Conservation (phyloP, 1,140 invertebrate genomes). For the Zaprionus davidi region DNA sequence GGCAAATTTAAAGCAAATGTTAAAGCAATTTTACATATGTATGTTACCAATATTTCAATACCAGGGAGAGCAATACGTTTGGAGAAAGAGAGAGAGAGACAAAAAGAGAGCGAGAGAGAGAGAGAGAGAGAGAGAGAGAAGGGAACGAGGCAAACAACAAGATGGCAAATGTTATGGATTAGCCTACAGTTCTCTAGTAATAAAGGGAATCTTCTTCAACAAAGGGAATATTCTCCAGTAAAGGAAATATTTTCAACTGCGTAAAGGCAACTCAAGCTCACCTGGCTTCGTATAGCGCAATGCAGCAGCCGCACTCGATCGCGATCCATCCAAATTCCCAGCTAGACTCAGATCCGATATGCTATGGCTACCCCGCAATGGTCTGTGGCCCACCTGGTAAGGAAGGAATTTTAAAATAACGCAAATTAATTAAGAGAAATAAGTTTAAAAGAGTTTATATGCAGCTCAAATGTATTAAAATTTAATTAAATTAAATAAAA, state of each 20-base stretch:
- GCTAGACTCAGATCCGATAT: constrained; percentile 88
- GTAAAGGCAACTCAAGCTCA: constrained; percentile 34
- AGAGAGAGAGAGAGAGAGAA: constrained; percentile 47
- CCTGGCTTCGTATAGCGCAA: constrained; percentile 79
- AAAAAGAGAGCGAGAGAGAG: constrained; percentile 40
- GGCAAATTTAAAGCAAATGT: constrained; percentile 21
- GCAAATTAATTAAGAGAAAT: background rate
- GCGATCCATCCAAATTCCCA: constrained; percentile 84
- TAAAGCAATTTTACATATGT: constrained; percentile 26
- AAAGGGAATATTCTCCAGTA: background rate
- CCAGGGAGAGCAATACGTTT: constrained; percentile 42
- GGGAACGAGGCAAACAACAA: constrained; percentile 55
- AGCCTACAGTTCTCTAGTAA: constrained; percentile 54
- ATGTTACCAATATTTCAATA: constrained; percentile 52
- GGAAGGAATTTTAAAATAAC: background rate
- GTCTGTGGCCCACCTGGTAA: constrained; percentile 89
- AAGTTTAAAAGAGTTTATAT: background rate
- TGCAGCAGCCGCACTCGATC: constrained; percentile 48
- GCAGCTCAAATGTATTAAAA: background rate
- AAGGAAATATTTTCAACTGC: background rate
- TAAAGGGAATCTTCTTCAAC: background rate
- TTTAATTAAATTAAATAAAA: background rate
- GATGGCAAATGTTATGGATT: constrained; percentile 51
- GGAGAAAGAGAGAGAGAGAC: constrained; percentile 55
- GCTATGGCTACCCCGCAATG: constrained; percentile 92